These are phyloP conservation scores for Stegana nigrithorax DNA, from an alignment of 2,888 invertebrate genomes.

Conservation along the genomic window DNA sequence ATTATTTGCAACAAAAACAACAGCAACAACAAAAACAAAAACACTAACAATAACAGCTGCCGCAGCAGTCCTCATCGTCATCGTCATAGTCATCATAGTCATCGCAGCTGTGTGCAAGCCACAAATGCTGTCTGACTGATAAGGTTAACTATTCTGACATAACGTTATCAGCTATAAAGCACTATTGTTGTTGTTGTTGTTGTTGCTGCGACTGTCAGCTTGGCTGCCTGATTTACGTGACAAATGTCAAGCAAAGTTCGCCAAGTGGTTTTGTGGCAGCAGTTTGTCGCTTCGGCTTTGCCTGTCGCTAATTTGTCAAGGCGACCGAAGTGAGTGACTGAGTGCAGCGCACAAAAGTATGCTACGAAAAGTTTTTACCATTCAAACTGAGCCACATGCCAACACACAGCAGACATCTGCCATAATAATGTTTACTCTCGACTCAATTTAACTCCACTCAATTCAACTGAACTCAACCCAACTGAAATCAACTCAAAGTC, in stretches of 20 bases:
- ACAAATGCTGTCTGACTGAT: background rate
- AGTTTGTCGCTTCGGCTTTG: background rate
- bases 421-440: too few species aligned
- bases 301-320: too few species aligned
- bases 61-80: background rate
- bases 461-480: background rate
- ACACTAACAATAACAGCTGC: too few species aligned
- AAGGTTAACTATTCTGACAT: constrained; percentile 14
- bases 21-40: too few species aligned
- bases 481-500: too few species aligned
- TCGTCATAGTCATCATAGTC: background rate
- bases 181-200: background rate
- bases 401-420: too few species aligned
- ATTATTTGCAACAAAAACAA: too few species aligned
- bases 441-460: background rate
- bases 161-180: constrained; percentile 1
- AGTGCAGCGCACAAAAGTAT: too few species aligned
- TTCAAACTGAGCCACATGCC: too few species aligned
- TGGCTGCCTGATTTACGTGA: constrained; percentile 1
- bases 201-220: background rate
- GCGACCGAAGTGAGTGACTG: too few species aligned
- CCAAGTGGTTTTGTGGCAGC: background rate
- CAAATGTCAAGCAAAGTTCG: constrained; percentile 15
- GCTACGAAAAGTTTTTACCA: too few species aligned
- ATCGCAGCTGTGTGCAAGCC: background rate